Conservation (phyloP, 2,113 vertebrate genomes). For the Leucopsar rothschildi region DNA sequence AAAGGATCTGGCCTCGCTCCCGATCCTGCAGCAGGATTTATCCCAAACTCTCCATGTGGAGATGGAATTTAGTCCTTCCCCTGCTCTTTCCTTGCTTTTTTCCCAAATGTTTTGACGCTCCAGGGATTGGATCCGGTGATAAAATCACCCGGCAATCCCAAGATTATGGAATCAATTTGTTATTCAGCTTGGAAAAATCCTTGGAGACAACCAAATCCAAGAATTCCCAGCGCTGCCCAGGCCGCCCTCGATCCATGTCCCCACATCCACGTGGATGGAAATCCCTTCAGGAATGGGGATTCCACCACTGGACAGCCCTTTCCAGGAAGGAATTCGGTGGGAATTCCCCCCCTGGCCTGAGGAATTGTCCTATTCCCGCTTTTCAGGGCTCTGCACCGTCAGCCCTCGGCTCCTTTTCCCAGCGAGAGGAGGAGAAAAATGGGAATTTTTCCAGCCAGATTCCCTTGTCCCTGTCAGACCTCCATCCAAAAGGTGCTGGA, state of each 20-base stretch:
- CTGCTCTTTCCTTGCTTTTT: background rate
- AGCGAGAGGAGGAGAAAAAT: rapidly evolving
- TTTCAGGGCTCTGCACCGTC: background rate
- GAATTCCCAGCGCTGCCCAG: rapidly evolving
- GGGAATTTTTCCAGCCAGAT: background rate
- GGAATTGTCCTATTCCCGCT: rapidly evolving
- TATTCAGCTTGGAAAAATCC: background rate
- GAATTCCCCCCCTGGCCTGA: background rate
- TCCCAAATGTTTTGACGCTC: background rate
- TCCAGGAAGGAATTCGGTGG: background rate
- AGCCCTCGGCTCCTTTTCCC: background rate
- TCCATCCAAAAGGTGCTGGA: background rate
- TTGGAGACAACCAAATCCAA: rapidly evolving
- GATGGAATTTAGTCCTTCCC: background rate
- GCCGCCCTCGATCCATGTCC: rapidly evolving
- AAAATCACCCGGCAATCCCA: background rate
- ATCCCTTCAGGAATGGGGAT: background rate
- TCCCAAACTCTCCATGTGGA: rapidly evolving
- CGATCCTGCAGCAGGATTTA: background rate
- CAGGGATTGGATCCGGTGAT: background rate
- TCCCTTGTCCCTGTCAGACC: rapidly evolving
- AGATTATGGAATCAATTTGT: background rate
- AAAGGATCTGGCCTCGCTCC: rapidly evolving
- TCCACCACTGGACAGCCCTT: background rate
- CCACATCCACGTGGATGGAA: background rate